Evolutionary conservation across 2,113 vertebrate genomes (phyloP).

Genomic region (Tupaia chinensis): DNA sequence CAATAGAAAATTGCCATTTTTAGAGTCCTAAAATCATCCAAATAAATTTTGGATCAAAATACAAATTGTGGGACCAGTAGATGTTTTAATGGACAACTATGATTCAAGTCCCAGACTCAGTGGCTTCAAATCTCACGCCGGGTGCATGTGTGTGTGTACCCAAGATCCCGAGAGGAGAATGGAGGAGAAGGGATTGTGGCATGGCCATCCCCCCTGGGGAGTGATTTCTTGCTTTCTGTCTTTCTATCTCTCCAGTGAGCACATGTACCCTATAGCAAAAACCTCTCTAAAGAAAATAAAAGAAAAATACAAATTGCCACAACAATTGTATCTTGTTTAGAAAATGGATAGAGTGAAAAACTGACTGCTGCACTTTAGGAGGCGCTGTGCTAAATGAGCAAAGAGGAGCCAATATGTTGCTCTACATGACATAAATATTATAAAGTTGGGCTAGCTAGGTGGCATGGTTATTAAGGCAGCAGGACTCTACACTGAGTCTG

Average conservation of each 20-base stretch:
- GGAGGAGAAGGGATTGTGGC: too few relatives aligned
- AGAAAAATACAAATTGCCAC: not conserved
- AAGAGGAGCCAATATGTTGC: not conserved
- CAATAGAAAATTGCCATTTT: not conserved
- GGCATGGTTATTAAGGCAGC: not conserved
- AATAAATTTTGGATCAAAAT: not conserved
- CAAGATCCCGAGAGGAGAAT: too few relatives aligned
- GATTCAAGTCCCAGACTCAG: too few relatives aligned
- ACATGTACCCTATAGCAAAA: too few relatives aligned
- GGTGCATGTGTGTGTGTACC: too few relatives aligned
- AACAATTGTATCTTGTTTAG: not conserved
- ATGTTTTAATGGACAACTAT: too few relatives aligned
- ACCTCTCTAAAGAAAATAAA: too few relatives aligned
- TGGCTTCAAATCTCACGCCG: too few relatives aligned
- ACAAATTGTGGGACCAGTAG: not conserved
- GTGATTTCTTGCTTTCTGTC: too few relatives aligned
- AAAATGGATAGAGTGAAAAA: not conserved
- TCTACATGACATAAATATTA: not conserved
- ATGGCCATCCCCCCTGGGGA: too few relatives aligned
- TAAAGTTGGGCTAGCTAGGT: not conserved
- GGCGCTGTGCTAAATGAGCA: not conserved
- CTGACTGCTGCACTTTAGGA: not conserved
- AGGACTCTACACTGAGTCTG: not conserved
- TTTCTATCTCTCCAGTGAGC: too few relatives aligned
- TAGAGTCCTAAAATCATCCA: slow-evolving; percentile 22